Percentiles rank a stretch among this genome's conserved stretches.
phyloP scores from a whole-genome alignment of 2,888 invertebrate species.

The Stictocephala bisonia region DNA sequence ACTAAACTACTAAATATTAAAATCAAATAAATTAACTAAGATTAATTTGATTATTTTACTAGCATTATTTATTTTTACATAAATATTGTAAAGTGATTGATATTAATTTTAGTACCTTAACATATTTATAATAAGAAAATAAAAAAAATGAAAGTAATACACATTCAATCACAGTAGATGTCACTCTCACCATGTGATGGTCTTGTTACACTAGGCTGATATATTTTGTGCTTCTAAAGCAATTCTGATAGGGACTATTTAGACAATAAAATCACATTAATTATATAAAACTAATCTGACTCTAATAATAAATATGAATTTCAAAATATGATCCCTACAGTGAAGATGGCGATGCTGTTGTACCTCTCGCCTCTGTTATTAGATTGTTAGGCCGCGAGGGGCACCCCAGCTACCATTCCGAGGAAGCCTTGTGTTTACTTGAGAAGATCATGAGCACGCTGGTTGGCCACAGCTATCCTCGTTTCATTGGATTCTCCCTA shows the following conservation, averaged over 20 bases:
- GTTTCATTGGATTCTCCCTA: conserved; percentile 93
- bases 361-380: background rate
- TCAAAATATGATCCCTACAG: conserved; percentile 29
- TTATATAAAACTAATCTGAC: conserved; percentile 32
- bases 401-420: conserved; percentile 6
- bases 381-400: conserved; percentile 2
- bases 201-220: conserved; percentile 18
- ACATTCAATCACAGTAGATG: background rate
- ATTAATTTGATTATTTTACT: no score
- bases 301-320: conserved; percentile 34
- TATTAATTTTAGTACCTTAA: no score
- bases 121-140: background rate
- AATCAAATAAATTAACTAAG: no score
- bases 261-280: conserved; percentile 41
- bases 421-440: conserved; percentile 71
- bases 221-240: conserved; percentile 41
- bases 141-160: background rate
- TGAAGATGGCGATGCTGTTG: background rate
- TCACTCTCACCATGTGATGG: conserved; percentile 20
- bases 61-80: no score
- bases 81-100: no score
- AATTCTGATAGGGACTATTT: conserved; percentile 3
- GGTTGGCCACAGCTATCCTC: conserved; percentile 96
- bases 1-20: no score
- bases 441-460: conserved; percentile 95